phyloP scores from a whole-genome alignment of 2,113 vertebrate species.

The Megaleporinus macrocephalus region DNA sequence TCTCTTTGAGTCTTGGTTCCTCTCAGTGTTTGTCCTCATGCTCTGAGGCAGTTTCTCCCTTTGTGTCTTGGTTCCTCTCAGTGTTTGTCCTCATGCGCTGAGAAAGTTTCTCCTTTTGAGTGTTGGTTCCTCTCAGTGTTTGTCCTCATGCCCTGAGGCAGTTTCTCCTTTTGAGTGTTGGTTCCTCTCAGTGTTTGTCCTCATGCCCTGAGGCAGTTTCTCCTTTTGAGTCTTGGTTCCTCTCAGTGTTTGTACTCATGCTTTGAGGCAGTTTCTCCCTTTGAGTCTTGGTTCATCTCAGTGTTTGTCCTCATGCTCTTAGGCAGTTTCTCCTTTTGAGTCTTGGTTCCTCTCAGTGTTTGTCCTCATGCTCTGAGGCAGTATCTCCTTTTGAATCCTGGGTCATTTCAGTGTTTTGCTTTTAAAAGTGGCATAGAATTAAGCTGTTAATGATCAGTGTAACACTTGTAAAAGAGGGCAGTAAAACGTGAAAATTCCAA shows the following conservation, averaged over 20 bases:
- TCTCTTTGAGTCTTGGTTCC: not conserved
- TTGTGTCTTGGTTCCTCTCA: not conserved
- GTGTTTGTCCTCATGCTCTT: too few species aligned
- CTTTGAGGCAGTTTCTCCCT: not conserved
- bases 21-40: not conserved
- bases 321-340: too few species aligned
- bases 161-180: not conserved
- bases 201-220: too few species aligned
- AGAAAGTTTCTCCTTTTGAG: not conserved
- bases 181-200: not conserved
- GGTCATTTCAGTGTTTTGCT: not conserved
- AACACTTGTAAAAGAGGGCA: too few species aligned
- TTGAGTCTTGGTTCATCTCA: not conserved
- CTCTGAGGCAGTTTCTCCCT: not conserved
- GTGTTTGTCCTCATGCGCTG: not conserved
- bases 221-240: not conserved
- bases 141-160: not conserved
- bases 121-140: not conserved
- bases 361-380: not conserved
- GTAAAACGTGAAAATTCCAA: too few species aligned
- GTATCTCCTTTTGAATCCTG: not conserved
- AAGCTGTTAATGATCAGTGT: too few species aligned
- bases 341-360: not conserved
- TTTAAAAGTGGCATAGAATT: too few species aligned
- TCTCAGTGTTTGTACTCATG: not conserved